Base-by-base conservation (phyloP, 2,113 vertebrate species). In the Seriola dumerili region DNA sequence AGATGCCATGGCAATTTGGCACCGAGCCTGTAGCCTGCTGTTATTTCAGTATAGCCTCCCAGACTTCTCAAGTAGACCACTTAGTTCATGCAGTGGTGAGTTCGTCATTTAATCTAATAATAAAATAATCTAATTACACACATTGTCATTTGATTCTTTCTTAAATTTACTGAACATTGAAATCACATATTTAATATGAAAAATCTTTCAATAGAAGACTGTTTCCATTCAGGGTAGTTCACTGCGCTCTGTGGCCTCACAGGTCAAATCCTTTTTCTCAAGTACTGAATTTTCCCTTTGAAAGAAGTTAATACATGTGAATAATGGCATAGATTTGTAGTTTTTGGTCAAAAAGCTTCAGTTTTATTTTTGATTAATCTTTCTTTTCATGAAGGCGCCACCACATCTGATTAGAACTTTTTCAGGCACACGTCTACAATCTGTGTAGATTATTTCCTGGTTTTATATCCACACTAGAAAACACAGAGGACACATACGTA, bases 1-100 rank as follows among this genome's bases (percentile, higher is more conserved):
- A 90, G 85, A 89, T 91, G 90, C 84, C 91, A 83, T 88, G 92
- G 90, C 87, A 80, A 92, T 93, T 91, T 92, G 92, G 89, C 85
- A 87, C 54, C 4, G 63, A 29, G 78, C 87, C 77, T 67, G 50
- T 66, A 78, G 73, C 84, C 83, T 83, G 91, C 84, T 90, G 86
- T 80, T 86, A 81, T 90, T 84, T 79, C 75, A 81, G 59, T 46
- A 21, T 23, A 59, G 44, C 64, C 78, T 75, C 61, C 64, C 59
- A 72, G 68, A 80, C 69, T 68, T 80, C 75, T 82, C 25, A 76
- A 78, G 69, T 42, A 16, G 69, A 32, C 57, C 50, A 55, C 78
- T 72, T 78, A 48, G 32, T 36, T 69, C 62, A 59, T 19, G 54
- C 29, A 78, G 75, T 75, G 73, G 38, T n/a, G 29, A 59, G 44